Conservation (phyloP, 2,113 vertebrate genomes). For the Ornithorhynchus anatinus region DNA sequence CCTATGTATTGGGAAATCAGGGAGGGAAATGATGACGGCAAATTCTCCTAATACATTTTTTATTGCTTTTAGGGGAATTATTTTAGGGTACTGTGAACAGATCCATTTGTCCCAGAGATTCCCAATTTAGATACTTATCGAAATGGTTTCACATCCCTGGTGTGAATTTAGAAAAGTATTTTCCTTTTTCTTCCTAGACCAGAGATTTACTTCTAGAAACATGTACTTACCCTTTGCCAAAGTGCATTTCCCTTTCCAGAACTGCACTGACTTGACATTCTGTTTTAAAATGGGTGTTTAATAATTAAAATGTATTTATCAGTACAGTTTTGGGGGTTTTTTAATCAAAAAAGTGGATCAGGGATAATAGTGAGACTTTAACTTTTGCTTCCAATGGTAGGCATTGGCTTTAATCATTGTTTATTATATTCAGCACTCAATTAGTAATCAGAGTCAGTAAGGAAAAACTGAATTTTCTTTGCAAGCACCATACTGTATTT, state of each 20-base stretch:
- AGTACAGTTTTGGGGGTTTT: too few species aligned
- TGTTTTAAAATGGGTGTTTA: too few species aligned
- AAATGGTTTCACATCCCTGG: constrained; percentile 59
- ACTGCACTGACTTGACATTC: too few species aligned
- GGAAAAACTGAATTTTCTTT: background rate
- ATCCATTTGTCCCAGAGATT: constrained; percentile 59
- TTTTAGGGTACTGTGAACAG: constrained; percentile 51
- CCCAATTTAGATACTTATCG: constrained; percentile 59
- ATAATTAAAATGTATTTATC: too few species aligned
- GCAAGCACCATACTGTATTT: background rate
- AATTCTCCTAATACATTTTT: constrained; percentile 36
- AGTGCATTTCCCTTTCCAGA: background rate
- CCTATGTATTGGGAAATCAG: constrained; percentile 36
- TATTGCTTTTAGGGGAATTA: constrained; percentile 33
- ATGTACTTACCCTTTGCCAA: background rate
- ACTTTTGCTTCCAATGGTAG: background rate
- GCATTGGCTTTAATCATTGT: background rate
- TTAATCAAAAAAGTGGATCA: too few species aligned
- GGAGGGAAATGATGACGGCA: constrained; percentile 37
- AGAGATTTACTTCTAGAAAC: constrained; percentile 16
- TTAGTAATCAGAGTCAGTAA: background rate
- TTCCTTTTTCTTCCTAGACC: constrained; percentile 27
- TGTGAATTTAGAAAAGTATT: constrained; percentile 51
- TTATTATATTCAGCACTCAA: background rate
- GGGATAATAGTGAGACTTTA: background rate